These are phyloP conservation scores for Pitta sordida DNA, from an alignment of 2,113 vertebrate species.

Conservation along the genomic window DNA sequence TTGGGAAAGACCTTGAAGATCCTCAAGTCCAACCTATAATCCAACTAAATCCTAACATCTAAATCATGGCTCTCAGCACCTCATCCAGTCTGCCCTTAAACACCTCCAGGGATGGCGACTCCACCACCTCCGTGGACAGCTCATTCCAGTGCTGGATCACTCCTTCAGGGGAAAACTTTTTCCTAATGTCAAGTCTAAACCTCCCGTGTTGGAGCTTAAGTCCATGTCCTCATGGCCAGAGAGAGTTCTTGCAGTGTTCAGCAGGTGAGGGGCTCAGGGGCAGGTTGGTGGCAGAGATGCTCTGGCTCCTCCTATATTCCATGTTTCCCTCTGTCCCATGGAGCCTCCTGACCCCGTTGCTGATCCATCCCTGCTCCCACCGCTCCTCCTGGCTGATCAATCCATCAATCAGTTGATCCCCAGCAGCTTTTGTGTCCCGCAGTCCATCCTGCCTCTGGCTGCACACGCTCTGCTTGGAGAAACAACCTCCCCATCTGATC, in stretches of 20 bases:
- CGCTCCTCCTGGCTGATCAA: accelerated
- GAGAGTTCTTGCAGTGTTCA: accelerated
- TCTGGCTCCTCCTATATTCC: not conserved
- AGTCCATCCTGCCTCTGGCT: not conserved
- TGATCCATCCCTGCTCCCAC: not conserved
- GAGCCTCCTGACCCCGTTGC: not conserved
- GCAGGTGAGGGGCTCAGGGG: accelerated
- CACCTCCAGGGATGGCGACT: too few species aligned
- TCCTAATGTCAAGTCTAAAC: too few species aligned
- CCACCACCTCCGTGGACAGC: too few species aligned
- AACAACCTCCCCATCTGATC: not conserved
- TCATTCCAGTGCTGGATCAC: too few species aligned
- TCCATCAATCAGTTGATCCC: not conserved
- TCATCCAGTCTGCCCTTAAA: too few species aligned
- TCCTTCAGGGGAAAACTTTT: too few species aligned
- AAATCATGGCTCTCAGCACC: too few species aligned
- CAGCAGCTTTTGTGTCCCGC: not conserved
- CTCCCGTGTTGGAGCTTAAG: too few species aligned
- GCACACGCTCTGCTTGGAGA: accelerated
- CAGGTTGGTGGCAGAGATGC: accelerated
- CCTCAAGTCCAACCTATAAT: too few species aligned
- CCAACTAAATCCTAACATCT: too few species aligned
- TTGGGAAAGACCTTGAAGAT: too few species aligned
- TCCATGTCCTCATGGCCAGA: too few species aligned
- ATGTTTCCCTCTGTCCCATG: accelerated